phyloP scores from a whole-genome alignment of 2,888 invertebrate species.

The Hartigia nigra region DNA sequence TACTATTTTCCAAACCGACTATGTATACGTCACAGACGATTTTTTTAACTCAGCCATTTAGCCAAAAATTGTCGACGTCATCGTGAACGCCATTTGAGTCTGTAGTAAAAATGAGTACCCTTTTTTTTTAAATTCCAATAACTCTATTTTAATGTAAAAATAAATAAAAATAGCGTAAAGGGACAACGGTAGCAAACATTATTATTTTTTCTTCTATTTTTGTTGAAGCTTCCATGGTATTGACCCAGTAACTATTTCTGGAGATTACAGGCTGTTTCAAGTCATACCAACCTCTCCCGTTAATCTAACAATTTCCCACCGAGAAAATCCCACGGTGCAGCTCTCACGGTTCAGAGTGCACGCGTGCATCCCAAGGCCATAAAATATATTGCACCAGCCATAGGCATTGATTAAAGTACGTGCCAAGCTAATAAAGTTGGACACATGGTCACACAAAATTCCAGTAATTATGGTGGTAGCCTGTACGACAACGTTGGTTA shows the following conservation, averaged over 20 bases:
- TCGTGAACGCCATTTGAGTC: background rate
- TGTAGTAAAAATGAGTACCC: background rate
- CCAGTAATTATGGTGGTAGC: slow-evolving; percentile 43
- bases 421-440: slow-evolving; percentile 42
- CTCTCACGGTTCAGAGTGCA: background rate
- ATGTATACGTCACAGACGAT: background rate
- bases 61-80: background rate
- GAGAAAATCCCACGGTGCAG: background rate
- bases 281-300: background rate
- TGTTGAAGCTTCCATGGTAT: background rate
- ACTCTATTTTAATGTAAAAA: background rate
- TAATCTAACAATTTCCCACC: background rate
- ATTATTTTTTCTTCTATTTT: background rate
- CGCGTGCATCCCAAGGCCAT: slow-evolving; percentile 24
- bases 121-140: background rate
- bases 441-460: slow-evolving; percentile 32
- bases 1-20: background rate
- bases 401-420: slow-evolving; percentile 47
- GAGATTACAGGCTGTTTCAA: background rate
- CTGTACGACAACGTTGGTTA: slow-evolving; percentile 17
- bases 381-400: slow-evolving; percentile 35
- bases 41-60: background rate
- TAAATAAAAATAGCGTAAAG: background rate
- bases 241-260: background rate
- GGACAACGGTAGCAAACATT: no score